Percentiles rank a stretch among this genome's conserved stretches.
Evolutionary conservation across 1,140 invertebrate genomes (phyloP).

Genomic region (Idris sp.): DNA sequence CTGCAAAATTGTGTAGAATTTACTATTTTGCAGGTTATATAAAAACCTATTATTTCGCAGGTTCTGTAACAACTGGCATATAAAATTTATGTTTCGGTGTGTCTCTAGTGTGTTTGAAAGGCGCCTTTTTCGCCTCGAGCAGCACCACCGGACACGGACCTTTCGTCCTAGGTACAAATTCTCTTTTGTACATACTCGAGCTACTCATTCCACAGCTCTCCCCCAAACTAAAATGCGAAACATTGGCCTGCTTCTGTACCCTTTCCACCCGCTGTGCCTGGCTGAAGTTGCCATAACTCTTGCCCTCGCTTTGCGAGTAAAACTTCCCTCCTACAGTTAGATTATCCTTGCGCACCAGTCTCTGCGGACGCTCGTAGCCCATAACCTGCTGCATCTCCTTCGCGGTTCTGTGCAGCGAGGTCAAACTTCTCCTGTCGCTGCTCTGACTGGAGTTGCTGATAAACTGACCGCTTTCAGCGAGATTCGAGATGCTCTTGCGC

Average conservation of each 20-base stretch:
- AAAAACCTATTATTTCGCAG: too few species aligned
- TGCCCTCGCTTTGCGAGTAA: slow-evolving; percentile 83
- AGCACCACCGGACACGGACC: slow-evolving; percentile 88
- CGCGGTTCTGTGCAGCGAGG: slow-evolving; percentile 83
- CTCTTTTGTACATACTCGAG: slow-evolving; percentile 85
- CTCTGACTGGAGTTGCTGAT: slow-evolving; percentile 82
- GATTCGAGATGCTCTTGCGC: slow-evolving; percentile 87
- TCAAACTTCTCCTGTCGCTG: slow-evolving; percentile 85
- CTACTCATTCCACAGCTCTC: slow-evolving; percentile 78
- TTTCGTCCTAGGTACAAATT: slow-evolving; percentile 82
- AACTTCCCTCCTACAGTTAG: slow-evolving; percentile 84
- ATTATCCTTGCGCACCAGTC: slow-evolving; percentile 81
- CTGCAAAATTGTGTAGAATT: too few species aligned
- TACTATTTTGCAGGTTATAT: too few species aligned
- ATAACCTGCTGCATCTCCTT: slow-evolving; percentile 72
- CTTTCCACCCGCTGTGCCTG: slow-evolving; percentile 78
- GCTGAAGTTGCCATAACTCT: slow-evolving; percentile 83
- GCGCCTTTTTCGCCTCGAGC: slow-evolving; percentile 84
- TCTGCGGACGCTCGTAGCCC: slow-evolving; percentile 78
- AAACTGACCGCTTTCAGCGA: slow-evolving; percentile 84
- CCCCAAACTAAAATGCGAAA: slow-evolving; percentile 85
- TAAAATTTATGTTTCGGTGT: slow-evolving; percentile 91
- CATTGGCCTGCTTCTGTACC: slow-evolving; percentile 81
- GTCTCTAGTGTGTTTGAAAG: slow-evolving; percentile 89
- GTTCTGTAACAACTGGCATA: slow-evolving; percentile 81